Conservation (phyloP, 2,888 invertebrate species). For the Acrocera orbiculus region DNA sequence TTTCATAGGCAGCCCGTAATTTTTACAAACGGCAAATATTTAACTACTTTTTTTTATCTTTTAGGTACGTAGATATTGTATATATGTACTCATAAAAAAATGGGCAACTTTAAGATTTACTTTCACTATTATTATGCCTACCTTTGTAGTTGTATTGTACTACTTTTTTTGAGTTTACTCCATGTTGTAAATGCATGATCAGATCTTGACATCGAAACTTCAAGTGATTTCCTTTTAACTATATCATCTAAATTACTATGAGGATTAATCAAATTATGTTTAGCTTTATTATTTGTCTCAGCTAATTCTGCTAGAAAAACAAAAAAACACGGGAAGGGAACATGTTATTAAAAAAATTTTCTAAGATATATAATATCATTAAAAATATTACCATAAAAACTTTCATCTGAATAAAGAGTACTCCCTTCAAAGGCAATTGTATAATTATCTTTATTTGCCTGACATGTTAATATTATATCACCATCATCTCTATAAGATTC, state of each 20-base stretch:
- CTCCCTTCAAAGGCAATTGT: constrained; percentile 89
- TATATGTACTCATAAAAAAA: too few relatives aligned
- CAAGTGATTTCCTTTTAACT: constrained; percentile 34
- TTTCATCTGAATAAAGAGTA: constrained; percentile 70
- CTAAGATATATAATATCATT: constrained; percentile 1
- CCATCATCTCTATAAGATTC: constrained; percentile 57
- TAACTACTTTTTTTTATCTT: too few relatives aligned
- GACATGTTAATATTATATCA: constrained; percentile 77
- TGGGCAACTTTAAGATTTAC: too few relatives aligned
- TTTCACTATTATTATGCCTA: constrained; percentile 26
- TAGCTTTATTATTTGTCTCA: constrained; percentile 21
- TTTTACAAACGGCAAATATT: too few relatives aligned
- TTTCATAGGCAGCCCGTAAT: too few relatives aligned
- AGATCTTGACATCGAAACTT: constrained; percentile 70
- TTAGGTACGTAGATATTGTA: too few relatives aligned
- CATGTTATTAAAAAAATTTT: neutral
- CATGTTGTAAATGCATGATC: constrained; percentile 79
- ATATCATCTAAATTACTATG: constrained; percentile 31
- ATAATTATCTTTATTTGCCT: constrained; percentile 86
- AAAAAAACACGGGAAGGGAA: too few relatives aligned
- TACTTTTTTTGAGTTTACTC: constrained; percentile 64
- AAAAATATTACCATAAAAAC: constrained; percentile 40
- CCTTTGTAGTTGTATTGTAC: constrained; percentile 46
- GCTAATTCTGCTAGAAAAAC: constrained; percentile 23
- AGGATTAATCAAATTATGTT: constrained; percentile 29